These are phyloP conservation scores for Chroicocephalus ridibundus DNA, from an alignment of 2,113 vertebrate species.

Conservation along the genomic window DNA sequence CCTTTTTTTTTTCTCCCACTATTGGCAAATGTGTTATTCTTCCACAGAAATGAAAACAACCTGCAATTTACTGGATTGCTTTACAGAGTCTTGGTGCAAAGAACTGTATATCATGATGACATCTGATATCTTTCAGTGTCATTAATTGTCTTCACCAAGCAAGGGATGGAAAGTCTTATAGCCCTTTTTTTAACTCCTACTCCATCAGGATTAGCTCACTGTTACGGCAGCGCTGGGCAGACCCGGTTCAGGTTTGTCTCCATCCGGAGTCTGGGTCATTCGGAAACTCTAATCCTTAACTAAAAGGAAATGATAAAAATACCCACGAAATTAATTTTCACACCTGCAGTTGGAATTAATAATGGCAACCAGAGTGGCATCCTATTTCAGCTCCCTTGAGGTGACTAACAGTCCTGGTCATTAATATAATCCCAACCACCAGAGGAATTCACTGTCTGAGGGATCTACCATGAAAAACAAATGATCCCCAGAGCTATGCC, in stretches of 20 bases:
- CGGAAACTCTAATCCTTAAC: conserved; percentile 39
- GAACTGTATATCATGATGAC: neutral
- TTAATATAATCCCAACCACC: conserved; percentile 57
- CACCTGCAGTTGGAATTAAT: conserved; percentile 62
- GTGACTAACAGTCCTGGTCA: conserved; percentile 68
- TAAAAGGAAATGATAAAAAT: conserved; percentile 55
- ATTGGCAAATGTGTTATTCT: neutral
- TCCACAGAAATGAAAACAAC: conserved; percentile 34
- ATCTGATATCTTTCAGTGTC: conserved; percentile 21
- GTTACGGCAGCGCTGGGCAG: neutral
- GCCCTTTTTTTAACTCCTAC: neutral
- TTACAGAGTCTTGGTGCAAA: conserved; percentile 1
- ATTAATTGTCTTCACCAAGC: neutral
- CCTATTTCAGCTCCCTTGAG: conserved; percentile 62
- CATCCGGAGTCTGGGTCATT: neutral
- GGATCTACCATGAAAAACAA: conserved; percentile 65
- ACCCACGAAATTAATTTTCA: conserved; percentile 60
- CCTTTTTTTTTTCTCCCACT: neutral
- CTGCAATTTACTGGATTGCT: neutral
- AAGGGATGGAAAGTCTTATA: neutral
- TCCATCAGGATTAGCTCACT: neutral
- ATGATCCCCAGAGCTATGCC: conserved; percentile 31
- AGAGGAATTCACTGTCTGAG: conserved; percentile 67
- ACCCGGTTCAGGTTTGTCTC: neutral
- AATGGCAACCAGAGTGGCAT: conserved; percentile 46